These are phyloP conservation scores for Phylloscopus collybita DNA, from an alignment of 2,797 vertebrate species.

Conservation along the genomic window DNA sequence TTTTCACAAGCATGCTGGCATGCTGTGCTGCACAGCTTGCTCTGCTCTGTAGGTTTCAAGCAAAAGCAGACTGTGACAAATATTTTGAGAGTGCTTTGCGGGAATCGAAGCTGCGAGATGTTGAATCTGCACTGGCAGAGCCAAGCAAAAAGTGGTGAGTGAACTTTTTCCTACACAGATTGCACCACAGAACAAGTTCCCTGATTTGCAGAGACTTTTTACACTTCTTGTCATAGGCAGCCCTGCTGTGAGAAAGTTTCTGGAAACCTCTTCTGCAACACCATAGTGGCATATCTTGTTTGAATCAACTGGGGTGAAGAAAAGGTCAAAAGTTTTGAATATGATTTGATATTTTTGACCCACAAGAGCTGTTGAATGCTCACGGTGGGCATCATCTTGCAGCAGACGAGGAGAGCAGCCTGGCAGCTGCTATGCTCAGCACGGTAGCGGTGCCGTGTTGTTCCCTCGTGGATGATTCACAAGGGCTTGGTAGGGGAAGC, in stretches of 20 bases:
- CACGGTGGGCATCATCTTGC: not conserved
- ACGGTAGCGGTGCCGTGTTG: not conserved
- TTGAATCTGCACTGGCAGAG: slow-evolving; percentile 42
- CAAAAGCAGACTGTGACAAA: slow-evolving; percentile 56
- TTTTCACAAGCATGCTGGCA: slow-evolving; percentile 47
- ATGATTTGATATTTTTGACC: rapidly evolving
- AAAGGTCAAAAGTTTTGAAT: not conserved
- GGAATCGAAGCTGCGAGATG: slow-evolving; percentile 55
- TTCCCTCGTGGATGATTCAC: slow-evolving; percentile 43
- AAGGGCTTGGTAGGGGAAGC: not conserved
- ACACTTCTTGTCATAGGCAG: not conserved
- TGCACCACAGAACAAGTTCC: not conserved
- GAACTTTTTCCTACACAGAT: slow-evolving; percentile 36
- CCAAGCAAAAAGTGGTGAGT: not conserved
- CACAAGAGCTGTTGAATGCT: not conserved
- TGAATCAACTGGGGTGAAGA: not conserved
- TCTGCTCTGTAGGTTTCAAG: slow-evolving; percentile 5
- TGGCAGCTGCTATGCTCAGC: slow-evolving; percentile 38
- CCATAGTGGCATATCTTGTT: not conserved
- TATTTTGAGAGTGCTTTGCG: slow-evolving; percentile 43
- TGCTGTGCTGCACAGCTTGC: slow-evolving; percentile 48
- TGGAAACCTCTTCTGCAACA: slow-evolving; percentile 1
- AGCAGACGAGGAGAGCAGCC: slow-evolving; percentile 1
- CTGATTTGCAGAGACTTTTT: slow-evolving; percentile 14
- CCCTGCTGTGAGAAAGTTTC: not conserved